Percentiles rank a stretch among this genome's conserved stretches.
These are phyloP conservation scores for Gymnoscopelus braueri DNA, from an alignment of 2,797 vertebrate species.

Conservation along the genomic window DNA sequence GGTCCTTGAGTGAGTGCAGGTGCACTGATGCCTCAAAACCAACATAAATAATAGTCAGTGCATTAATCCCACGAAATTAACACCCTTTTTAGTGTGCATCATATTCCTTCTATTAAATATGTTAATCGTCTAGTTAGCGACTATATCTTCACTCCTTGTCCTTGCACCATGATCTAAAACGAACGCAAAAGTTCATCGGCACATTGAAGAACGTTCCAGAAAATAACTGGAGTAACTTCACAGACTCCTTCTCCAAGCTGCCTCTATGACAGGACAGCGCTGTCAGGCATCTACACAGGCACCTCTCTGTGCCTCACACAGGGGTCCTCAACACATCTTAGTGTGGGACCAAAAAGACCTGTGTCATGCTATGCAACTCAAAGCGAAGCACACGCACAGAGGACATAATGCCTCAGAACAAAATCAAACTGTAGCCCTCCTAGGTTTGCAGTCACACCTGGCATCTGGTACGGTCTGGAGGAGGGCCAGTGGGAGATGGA, in stretches of 20 bases:
- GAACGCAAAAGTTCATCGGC: conserved; percentile 19
- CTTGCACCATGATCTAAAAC: background rate
- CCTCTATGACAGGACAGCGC: conserved; percentile 7
- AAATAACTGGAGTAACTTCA: conserved; percentile 17
- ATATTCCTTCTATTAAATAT: background rate
- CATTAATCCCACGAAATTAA: conserved; percentile 14
- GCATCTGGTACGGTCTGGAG: conserved; percentile 58
- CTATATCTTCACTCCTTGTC: background rate
- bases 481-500: conserved; percentile 74
- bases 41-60: background rate
- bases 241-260: conserved; percentile 9
- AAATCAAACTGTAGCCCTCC: background rate
- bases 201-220: background rate
- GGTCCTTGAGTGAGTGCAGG: conserved; percentile 28
- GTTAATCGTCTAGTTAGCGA: background rate
- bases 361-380: conserved; percentile 20
- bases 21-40: background rate
- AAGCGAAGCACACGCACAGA: conserved; percentile 20
- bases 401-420: conserved; percentile 9
- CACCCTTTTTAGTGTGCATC: background rate
- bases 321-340: conserved; percentile 27
- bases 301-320: conserved; percentile 16
- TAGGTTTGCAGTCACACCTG: conserved; percentile 40
- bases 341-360: conserved; percentile 34
- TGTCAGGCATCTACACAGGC: conserved; percentile 11